phyloP scores from a whole-genome alignment of 2,888 invertebrate species.

The Romanomermis culicivorax region DNA sequence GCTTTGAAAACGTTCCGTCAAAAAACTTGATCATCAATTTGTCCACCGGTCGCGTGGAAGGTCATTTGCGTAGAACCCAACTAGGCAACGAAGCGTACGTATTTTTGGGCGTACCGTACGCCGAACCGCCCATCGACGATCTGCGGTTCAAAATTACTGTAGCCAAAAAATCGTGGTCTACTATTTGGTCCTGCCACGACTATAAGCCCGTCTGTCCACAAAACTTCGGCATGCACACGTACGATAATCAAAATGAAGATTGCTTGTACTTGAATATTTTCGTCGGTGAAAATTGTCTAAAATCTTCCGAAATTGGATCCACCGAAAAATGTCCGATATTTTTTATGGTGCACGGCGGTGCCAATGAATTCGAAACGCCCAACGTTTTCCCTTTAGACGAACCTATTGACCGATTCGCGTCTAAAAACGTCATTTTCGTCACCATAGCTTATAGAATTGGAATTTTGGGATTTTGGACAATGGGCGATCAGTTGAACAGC shows the following conservation, averaged over 20 bases:
- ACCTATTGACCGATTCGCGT: constrained; percentile 10
- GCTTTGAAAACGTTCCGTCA: too few relatives aligned
- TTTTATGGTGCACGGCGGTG: constrained; percentile 10
- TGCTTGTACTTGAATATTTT: constrained; percentile 7
- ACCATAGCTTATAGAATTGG: constrained; percentile 9
- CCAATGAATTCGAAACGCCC: constrained; percentile 5
- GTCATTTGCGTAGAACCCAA: too few relatives aligned
- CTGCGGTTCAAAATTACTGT: too few relatives aligned
- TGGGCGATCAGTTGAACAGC: too few relatives aligned
- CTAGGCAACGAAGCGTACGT: too few relatives aligned
- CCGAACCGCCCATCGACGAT: too few relatives aligned
- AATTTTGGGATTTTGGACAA: constrained; percentile 8
- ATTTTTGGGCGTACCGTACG: too few relatives aligned
- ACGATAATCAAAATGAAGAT: constrained; percentile 2
- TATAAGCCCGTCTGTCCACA: constrained; percentile 2
- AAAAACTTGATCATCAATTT: too few relatives aligned
- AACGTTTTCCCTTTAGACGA: constrained; percentile 6
- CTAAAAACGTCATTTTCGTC: constrained; percentile 4
- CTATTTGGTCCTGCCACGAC: neutral
- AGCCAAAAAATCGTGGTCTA: too few relatives aligned
- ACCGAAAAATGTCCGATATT: constrained; percentile 6
- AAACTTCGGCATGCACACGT: neutral
- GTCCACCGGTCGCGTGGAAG: too few relatives aligned
- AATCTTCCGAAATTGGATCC: too few relatives aligned
- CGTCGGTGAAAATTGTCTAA: too few relatives aligned